phyloP scores from a whole-genome alignment of 2,797 vertebrate species.

The Tauraco hartlaubi region DNA sequence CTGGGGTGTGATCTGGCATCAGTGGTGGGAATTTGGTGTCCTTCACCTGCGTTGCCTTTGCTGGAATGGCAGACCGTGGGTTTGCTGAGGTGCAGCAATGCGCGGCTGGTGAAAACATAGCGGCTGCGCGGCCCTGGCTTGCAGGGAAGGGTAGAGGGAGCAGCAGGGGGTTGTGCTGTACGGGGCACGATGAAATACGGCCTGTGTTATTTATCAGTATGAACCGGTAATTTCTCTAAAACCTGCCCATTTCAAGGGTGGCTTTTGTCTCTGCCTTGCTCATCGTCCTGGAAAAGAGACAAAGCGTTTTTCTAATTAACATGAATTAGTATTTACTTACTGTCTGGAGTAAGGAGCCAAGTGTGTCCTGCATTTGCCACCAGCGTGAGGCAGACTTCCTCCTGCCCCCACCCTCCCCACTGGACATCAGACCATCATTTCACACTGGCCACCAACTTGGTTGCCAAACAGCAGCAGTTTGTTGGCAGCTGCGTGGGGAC shows the following conservation, averaged over 20 bases:
- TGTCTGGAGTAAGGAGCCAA: background rate
- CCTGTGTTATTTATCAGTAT: no score
- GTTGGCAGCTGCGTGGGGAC: background rate
- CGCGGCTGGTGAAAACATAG: rapidly evolving
- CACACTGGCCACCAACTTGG: background rate
- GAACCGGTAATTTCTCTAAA: background rate
- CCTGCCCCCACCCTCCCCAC: background rate
- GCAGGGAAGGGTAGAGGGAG: background rate
- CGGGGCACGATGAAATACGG: background rate
- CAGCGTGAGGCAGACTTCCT: rapidly evolving
- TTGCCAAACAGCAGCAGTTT: background rate
- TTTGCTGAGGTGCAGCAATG: background rate
- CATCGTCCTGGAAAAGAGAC: background rate
- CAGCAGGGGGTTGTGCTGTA: background rate
- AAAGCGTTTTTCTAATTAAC: background rate
- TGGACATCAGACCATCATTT: background rate
- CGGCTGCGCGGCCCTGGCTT: background rate
- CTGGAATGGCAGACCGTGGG: rapidly evolving
- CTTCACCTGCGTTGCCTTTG: rapidly evolving
- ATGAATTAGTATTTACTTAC: background rate
- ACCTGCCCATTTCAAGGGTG: background rate
- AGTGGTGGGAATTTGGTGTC: background rate
- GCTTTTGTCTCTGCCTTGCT: background rate
- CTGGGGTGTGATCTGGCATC: background rate
- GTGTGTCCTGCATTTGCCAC: background rate